These are phyloP conservation scores for Prunella strophiata DNA, from an alignment of 2,797 vertebrate species.

Conservation along the genomic window DNA sequence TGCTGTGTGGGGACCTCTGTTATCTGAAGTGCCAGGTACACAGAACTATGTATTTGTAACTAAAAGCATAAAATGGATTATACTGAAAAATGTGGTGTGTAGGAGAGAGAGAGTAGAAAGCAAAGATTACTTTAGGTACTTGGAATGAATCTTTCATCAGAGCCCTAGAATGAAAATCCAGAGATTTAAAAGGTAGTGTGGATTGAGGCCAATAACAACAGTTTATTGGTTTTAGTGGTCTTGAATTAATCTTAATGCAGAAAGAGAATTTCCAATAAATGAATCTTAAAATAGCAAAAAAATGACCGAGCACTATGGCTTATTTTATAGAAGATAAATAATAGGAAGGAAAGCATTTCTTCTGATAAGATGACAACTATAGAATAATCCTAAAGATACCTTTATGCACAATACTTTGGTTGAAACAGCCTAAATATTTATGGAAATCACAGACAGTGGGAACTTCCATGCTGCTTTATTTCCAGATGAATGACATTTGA, in stretches of 20 bases:
- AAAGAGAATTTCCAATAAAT: constrained; percentile 48
- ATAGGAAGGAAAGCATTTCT: constrained; percentile 1
- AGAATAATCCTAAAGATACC: constrained; percentile 37
- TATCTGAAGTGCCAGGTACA: constrained; percentile 39
- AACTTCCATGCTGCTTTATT: background rate
- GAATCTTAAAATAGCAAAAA: constrained; percentile 1
- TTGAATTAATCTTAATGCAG: constrained; percentile 49
- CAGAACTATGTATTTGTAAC: constrained; percentile 30
- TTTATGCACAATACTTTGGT: constrained; percentile 5
- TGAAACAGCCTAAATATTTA: constrained; percentile 49
- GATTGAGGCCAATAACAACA: constrained; percentile 27
- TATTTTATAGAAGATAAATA: constrained; percentile 30
- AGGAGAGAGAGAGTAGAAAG: constrained; percentile 24
- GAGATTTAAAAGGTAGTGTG: constrained; percentile 49
- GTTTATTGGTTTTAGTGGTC: constrained; percentile 38
- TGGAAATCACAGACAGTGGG: background rate
- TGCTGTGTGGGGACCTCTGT: background rate
- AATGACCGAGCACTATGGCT: background rate
- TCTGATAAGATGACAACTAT: constrained; percentile 1
- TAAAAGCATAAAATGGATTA: constrained; percentile 53
- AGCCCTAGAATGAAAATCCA: constrained; percentile 23
- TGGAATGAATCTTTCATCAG: constrained; percentile 42
- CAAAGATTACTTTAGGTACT: constrained; percentile 44
- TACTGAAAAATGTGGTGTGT: background rate
- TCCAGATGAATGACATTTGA: constrained; percentile 3